Evolutionary conservation across 2,888 invertebrate species (phyloP).

Genomic region (Theretra japonica): DNA sequence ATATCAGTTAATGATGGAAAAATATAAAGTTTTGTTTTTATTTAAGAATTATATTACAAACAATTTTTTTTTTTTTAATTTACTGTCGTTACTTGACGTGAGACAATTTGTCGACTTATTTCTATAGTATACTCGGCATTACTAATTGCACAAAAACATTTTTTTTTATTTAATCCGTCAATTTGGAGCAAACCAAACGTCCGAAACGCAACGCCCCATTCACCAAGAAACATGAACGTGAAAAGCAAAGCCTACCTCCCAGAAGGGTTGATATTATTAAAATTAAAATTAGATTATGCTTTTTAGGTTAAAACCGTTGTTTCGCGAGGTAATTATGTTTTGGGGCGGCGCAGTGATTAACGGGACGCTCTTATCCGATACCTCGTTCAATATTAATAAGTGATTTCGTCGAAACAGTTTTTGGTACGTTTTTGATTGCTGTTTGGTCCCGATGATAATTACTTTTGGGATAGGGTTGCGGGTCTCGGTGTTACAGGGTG

Average conservation of each 20-base stretch:
- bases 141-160: no score
- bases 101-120: no score
- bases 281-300: slow-evolving; percentile 79
- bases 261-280: slow-evolving; percentile 72
- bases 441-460: slow-evolving; percentile 80
- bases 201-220: neutral
- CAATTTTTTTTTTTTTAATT: no score
- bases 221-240: slow-evolving; percentile 1
- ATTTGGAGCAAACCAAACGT: neutral
- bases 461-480: slow-evolving; percentile 80
- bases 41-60: no score
- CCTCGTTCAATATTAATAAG: slow-evolving; percentile 76
- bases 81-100: no score
- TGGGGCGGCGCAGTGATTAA: slow-evolving; percentile 62
- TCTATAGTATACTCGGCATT: no score
- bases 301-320: slow-evolving; percentile 74
- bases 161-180: neutral
- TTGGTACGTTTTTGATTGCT: slow-evolving; percentile 82
- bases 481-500: slow-evolving; percentile 53
- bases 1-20: no score
- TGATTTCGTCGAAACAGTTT: slow-evolving; percentile 76
- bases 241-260: slow-evolving; percentile 44
- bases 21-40: no score
- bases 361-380: slow-evolving; percentile 72
- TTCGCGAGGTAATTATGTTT: slow-evolving; percentile 68